Conservation (phyloP, 2,797 vertebrate genomes). For the Tokudaia tokunoshimensis region DNA sequence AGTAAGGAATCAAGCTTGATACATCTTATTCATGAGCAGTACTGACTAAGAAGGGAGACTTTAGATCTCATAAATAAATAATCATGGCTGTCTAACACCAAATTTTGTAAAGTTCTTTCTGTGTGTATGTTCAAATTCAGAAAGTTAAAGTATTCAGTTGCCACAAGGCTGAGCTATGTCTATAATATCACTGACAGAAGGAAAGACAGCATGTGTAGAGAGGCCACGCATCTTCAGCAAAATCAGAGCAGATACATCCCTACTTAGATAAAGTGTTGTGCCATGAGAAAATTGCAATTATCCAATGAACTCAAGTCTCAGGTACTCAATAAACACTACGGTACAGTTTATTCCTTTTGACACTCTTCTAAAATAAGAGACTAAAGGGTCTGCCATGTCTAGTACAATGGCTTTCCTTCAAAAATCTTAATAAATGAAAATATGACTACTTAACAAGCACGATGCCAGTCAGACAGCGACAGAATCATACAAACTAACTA, state of each 20-base stretch:
- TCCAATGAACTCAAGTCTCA: background rate
- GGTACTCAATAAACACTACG: background rate
- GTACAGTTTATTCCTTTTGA: background rate
- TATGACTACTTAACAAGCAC: slow-evolving; percentile 11
- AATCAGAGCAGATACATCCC: background rate
- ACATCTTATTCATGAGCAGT: background rate
- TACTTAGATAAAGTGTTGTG: background rate
- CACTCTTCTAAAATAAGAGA: background rate
- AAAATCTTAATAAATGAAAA: slow-evolving; percentile 6
- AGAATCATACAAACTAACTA: background rate
- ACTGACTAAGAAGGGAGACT: slow-evolving; percentile 23
- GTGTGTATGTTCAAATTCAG: slow-evolving; percentile 40
- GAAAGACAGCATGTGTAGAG: background rate
- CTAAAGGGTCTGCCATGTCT: background rate
- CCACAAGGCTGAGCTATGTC: background rate
- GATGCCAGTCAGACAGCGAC: background rate
- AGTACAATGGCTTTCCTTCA: background rate
- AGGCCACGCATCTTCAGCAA: background rate
- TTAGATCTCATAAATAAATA: background rate
- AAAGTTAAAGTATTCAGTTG: slow-evolving; percentile 38
- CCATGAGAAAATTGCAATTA: background rate
- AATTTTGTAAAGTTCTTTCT: slow-evolving; percentile 57
- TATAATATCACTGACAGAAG: background rate
- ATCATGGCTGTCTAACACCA: background rate
- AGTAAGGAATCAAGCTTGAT: slow-evolving; percentile 49